Evolutionary conservation across 2,113 vertebrate genomes (phyloP).

Genomic region (Nettapus auritus): DNA sequence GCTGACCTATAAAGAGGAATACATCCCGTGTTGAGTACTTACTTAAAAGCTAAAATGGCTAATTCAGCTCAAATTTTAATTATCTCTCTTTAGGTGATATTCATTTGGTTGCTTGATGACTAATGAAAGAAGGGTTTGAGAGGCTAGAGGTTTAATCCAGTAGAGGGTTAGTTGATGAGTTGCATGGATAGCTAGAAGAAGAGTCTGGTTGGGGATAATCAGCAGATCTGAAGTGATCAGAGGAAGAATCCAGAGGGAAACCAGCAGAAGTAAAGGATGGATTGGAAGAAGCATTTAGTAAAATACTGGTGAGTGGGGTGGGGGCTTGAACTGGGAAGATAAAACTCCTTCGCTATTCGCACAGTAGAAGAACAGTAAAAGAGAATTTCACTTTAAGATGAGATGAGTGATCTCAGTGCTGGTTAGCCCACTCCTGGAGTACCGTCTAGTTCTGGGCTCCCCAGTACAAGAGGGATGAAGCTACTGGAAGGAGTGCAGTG

Average conservation of each 20-base stretch:
- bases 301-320: neutral
- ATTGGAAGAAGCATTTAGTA: neutral
- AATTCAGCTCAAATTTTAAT: neutral
- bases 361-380: neutral
- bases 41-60: neutral
- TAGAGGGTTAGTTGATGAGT: neutral
- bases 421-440: neutral
- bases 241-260: neutral
- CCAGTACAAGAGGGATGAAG: neutral
- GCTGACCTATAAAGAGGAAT: neutral
- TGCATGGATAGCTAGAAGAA: slow-evolving; percentile 24
- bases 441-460: neutral
- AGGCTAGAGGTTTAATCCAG: slow-evolving; percentile 30
- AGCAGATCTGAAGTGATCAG: neutral
- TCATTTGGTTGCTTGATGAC: slow-evolving; percentile 5
- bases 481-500: neutral
- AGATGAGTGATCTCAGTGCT: neutral
- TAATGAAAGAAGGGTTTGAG: slow-evolving; percentile 20
- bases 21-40: neutral
- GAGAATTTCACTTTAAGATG: neutral
- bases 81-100: neutral
- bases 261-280: neutral
- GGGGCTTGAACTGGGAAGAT: neutral
- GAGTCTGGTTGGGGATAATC: neutral
- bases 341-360: neutral